These are phyloP conservation scores for Anableps anableps DNA, from an alignment of 2,797 vertebrate species.

Conservation along the genomic window DNA sequence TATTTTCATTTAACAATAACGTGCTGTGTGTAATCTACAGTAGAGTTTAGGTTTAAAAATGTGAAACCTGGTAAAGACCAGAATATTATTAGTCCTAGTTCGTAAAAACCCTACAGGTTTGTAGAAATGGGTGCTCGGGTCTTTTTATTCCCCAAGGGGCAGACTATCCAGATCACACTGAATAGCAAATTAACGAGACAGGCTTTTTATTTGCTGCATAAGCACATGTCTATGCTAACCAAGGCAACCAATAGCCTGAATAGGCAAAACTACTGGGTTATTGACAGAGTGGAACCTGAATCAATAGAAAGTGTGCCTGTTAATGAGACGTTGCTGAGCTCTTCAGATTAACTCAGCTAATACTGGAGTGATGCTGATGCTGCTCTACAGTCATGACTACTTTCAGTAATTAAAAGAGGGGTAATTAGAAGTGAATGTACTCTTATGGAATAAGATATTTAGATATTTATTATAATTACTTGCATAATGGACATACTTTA, in stretches of 20 bases:
- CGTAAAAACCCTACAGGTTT: not conserved
- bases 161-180: slow-evolving; percentile 20
- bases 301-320: slow-evolving; percentile 66
- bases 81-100: not conserved
- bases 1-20: not conserved
- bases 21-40: not conserved
- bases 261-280: slow-evolving; percentile 69
- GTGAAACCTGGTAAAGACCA: not conserved
- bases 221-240: slow-evolving; percentile 64
- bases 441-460: slow-evolving; percentile 1
- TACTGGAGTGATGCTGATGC: slow-evolving; percentile 48
- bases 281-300: slow-evolving; percentile 70
- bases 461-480: not conserved
- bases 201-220: slow-evolving; percentile 57
- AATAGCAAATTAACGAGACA: slow-evolving; percentile 63
- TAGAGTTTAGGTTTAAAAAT: not conserved
- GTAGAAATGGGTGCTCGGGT: not conserved
- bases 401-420: slow-evolving; percentile 28
- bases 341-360: slow-evolving; percentile 63
- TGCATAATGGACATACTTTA: not conserved
- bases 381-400: slow-evolving; percentile 40
- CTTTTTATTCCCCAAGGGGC: slow-evolving; percentile 22
- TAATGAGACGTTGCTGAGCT: slow-evolving; percentile 53
- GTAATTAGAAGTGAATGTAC: slow-evolving; percentile 1
- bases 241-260: slow-evolving; percentile 63